These are phyloP conservation scores for Apodemia duryi DNA, from an alignment of 2,888 invertebrate genomes.

Conservation along the genomic window DNA sequence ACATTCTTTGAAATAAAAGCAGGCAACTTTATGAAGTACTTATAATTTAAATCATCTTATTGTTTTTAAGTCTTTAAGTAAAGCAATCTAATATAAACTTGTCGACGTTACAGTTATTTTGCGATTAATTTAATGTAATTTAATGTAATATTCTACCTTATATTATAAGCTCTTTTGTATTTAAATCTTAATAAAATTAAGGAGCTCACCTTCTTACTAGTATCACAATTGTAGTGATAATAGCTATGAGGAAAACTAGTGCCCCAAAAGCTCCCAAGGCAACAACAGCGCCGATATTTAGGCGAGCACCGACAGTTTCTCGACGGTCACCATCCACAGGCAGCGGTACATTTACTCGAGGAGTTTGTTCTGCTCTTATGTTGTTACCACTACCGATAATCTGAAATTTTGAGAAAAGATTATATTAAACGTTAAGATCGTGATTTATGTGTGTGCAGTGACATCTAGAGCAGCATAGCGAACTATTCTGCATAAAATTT, in stretches of 20 bases:
- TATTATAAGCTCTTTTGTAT: too few species aligned
- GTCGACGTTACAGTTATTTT: too few species aligned
- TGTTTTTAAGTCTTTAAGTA: too few species aligned
- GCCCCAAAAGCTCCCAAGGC: constrained; percentile 95
- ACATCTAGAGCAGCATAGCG: too few species aligned
- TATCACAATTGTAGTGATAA: constrained; percentile 93
- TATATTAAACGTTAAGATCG: too few species aligned
- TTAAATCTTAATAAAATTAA: too few species aligned
- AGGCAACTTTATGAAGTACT: constrained; percentile 12
- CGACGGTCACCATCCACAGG: constrained; percentile 81
- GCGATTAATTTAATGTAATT: too few species aligned
- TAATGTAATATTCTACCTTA: too few species aligned
- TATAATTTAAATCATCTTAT: background rate
- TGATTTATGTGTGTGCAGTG: too few species aligned
- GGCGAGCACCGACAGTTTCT: constrained; percentile 82
- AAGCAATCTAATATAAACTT: too few species aligned
- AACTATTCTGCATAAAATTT: too few species aligned
- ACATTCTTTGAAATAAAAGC: constrained; percentile 16
- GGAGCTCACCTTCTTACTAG: constrained; percentile 87
- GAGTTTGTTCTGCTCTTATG: constrained; percentile 82
- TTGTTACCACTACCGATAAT: constrained; percentile 75
- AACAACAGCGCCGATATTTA: constrained; percentile 92
- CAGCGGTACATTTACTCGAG: constrained; percentile 83
- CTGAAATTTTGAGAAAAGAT: constrained; percentile 34
- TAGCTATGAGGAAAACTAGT: constrained; percentile 92